Evolutionary conservation across 2,797 vertebrate genomes (phyloP), one percentile per base, ranked within the genome.

Genomic region (Schizopygopsis malacanthus): DNA sequence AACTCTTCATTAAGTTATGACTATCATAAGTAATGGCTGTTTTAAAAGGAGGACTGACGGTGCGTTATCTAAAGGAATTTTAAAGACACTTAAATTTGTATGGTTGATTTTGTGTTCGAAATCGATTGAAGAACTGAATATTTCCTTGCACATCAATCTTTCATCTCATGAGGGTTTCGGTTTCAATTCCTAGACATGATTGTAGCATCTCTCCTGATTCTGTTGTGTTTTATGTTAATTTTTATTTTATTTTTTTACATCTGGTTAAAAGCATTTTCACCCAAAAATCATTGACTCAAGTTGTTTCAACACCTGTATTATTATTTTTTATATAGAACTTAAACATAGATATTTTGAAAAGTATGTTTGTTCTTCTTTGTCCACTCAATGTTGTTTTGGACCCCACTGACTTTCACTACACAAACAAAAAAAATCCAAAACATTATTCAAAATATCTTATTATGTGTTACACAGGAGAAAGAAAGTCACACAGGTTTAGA

Each of bases 31-130:
- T 37, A 47, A 79, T 56, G 65, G 65, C 4, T 81, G 71, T 84
- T 79, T 88, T 76, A 70, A 83, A 3, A 61, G 56, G 20, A 28
- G 22, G 5, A 20, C 39, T 63, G 39, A 67, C 5, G 8, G 41
- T 59, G 41, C 56, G 69, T 85, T 83, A 37, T 39, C 82, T 78
- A 45, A 11, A 39, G 79, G 79, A 76, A 47, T 37, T 70, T 45
- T 71, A 16, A 85, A 25, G 52, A 56, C 52, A 39, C 77, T 84
- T 4, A 61, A 25, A 45, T 84, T 86, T 67, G 69, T 16, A 33
- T 4, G 5, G 37, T 41, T 6, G 10, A 22, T 83, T 22, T 39
- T 79, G 33, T 47, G 80, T 86, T 61, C 12, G 50, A 45, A 45
- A 61, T 61, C 0, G n/a, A 43, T 18, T 61, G 37, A 13, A 61